phyloP scores from a whole-genome alignment of 2,888 invertebrate genomes.

The Hydraecia micacea region DNA sequence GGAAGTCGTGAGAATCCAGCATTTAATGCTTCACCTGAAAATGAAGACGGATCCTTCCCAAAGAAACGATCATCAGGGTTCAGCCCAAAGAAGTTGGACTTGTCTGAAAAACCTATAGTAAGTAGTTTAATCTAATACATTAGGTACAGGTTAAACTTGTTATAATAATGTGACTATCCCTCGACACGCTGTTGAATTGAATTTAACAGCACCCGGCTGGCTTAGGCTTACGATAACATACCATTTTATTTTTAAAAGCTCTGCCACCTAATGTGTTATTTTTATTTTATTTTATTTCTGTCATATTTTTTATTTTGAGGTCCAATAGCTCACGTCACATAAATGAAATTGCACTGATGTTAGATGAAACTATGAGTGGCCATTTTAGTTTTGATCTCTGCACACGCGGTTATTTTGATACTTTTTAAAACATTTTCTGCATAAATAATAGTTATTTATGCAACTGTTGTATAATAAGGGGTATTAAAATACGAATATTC shows the following conservation, averaged over 20 bases:
- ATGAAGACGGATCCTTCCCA: slow-evolving; percentile 32
- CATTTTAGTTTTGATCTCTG: no score
- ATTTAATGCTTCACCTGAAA: slow-evolving; percentile 71
- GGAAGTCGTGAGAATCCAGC: slow-evolving; percentile 67
- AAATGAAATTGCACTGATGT: no score
- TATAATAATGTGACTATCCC: background rate
- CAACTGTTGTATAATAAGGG: no score
- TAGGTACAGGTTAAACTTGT: background rate
- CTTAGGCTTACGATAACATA: background rate
- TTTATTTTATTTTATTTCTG: background rate
- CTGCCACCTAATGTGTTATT: no score
- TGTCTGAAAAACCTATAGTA: slow-evolving; percentile 46
- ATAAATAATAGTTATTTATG: no score
- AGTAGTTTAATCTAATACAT: slow-evolving; percentile 36
- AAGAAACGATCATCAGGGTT: slow-evolving; percentile 41
- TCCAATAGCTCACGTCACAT: no score
- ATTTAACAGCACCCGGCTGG: background rate
- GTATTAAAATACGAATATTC: no score
- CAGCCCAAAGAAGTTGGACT: slow-evolving; percentile 17
- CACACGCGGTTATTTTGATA: no score
- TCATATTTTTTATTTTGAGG: background rate
- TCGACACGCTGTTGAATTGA: no score
- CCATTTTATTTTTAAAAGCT: background rate
- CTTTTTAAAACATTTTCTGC: no score
- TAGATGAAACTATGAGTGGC: no score